Evolutionary conservation across 2,113 vertebrate species (phyloP), one percentile per base, ranked within the genome.

Genomic region (Chroicocephalus ridibundus): DNA sequence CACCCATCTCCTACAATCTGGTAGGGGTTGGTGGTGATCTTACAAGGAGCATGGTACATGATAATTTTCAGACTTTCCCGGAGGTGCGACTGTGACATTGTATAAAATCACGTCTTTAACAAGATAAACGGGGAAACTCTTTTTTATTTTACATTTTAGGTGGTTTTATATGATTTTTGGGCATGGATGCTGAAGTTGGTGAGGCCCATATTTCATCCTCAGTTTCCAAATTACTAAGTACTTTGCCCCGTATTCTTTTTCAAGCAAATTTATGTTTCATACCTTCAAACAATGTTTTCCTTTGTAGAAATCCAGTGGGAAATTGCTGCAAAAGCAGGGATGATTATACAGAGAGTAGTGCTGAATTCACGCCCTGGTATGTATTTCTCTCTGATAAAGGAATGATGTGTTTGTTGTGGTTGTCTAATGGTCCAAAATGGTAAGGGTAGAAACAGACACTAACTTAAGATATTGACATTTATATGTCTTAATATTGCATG

Each of bases 361-460:
- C 91, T 99, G 82, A 97, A 98, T 93, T 99, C 98, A 49, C 98
- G 98, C 61, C 99, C 99, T 49, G 99, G 99, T 99, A 98, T 19
- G 98, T 97, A 97, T 97, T 94, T 77, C 31, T 84, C 66, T 95
- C 27, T 61, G 9, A 10, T 65, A 31, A 82, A 58, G 65, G 47
- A 92, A 36, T 55, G 80, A 3, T 64, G 16, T 82, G 15, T 49
- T 82, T 71, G 51, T 57, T 71, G 32, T 47, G 10, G 27, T 88
- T 92, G 62, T 29, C 51, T 75, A 89, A 85, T 82, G 65, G 40
- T 86, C 15, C 15, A 54, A 42, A 95, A 85, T 27, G 18, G 5
- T 40, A 42, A 89, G 22, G 52, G 25, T 66, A 77, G 60, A 92
- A 89, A 88, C 29, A 81, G 82, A 26, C 36, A 31, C 42, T 49